phyloP scores from a whole-genome alignment of 2,888 invertebrate species.

The Ligdia adustata region DNA sequence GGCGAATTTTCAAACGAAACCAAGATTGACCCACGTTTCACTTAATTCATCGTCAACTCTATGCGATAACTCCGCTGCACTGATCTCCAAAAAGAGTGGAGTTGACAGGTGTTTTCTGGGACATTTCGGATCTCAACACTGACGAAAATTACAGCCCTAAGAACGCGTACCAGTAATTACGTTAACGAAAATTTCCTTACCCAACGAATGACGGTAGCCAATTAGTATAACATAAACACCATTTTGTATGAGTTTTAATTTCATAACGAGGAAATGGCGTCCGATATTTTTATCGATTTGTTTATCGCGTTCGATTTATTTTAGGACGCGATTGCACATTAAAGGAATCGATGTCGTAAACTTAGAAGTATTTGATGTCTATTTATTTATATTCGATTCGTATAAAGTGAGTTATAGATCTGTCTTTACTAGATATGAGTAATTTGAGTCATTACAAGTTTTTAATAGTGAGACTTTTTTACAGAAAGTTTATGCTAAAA shows the following conservation, averaged over 20 bases:
- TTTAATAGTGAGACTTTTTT: no score
- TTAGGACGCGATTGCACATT: constrained; percentile 22
- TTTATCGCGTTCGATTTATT: constrained; percentile 33
- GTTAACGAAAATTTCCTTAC: constrained; percentile 20
- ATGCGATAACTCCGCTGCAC: no score
- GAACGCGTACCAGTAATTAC: constrained; percentile 22
- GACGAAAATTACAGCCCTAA: constrained; percentile 20
- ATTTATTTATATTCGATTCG: no score
- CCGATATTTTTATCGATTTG: constrained; percentile 30
- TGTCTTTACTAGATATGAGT: no score
- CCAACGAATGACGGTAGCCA: constrained; percentile 15
- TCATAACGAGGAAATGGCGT: constrained; percentile 28
- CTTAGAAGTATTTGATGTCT: constrained; percentile 13
- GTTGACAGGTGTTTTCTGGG: constrained; percentile 30
- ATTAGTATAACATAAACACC: constrained; percentile 20
- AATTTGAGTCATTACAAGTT: no score
- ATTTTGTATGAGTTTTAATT: constrained; percentile 31
- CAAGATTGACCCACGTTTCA: no score
- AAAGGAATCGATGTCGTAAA: constrained; percentile 26
- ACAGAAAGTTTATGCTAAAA: no score
- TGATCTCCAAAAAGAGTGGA: no score
- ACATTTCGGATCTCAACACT: constrained; percentile 24
- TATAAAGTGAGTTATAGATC: no score
- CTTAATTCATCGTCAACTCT: no score
- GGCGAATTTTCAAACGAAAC: no score